phyloP scores from a whole-genome alignment of 2,797 vertebrate genomes.

The Chaetophractus vellerosus region DNA sequence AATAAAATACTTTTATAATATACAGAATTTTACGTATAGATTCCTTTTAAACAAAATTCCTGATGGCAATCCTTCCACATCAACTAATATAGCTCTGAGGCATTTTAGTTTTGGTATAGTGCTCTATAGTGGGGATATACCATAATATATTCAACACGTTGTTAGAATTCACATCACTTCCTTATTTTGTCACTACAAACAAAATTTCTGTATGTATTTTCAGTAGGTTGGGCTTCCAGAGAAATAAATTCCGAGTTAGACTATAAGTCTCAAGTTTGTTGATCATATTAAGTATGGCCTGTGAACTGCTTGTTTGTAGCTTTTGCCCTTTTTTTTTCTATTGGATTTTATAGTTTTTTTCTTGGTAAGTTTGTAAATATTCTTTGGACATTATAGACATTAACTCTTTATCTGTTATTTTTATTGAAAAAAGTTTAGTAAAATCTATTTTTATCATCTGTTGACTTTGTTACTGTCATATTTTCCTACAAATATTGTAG shows the following conservation, averaged over 20 bases:
- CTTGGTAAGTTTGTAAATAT: neutral
- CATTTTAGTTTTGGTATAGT: neutral
- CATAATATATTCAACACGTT: neutral
- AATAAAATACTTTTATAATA: neutral
- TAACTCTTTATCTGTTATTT: neutral
- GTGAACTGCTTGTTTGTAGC: neutral
- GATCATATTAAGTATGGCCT: neutral
- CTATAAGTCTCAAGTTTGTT: neutral
- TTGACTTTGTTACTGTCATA: slow-evolving; percentile 10
- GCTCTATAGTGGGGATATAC: neutral
- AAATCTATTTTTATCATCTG: neutral
- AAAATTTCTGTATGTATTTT: neutral
- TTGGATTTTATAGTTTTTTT: neutral
- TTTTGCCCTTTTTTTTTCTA: neutral
- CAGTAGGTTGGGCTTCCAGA: neutral
- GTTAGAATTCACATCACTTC: neutral
- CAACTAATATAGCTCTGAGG: neutral
- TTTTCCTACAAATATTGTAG: neutral
- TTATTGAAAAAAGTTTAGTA: neutral
- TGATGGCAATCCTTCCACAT: neutral
- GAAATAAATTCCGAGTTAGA: neutral
- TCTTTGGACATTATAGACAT: neutral
- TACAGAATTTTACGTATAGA: neutral
- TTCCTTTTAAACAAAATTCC: neutral
- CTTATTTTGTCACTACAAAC: neutral